Conservation (phyloP, 2,113 vertebrate species). For the Psilopsiagon aymara region DNA sequence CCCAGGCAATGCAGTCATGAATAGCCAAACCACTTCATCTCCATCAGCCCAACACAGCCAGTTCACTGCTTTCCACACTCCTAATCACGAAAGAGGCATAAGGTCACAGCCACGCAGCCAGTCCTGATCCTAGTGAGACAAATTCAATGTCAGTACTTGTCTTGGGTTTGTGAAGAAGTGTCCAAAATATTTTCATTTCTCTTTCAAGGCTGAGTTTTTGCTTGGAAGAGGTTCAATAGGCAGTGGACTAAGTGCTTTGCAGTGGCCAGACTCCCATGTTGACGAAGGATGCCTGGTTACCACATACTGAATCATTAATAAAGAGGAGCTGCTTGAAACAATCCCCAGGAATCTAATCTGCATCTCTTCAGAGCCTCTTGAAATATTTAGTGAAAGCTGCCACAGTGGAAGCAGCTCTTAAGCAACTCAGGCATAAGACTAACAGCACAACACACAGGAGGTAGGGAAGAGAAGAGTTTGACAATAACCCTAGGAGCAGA, state of each 20-base stretch:
- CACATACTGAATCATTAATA: slow-evolving; percentile 67
- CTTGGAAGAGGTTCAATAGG: slow-evolving; percentile 2
- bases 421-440: neutral
- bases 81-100: neutral
- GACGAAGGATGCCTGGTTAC: slow-evolving; percentile 54
- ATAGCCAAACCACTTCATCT: neutral
- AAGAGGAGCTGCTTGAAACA: slow-evolving; percentile 47
- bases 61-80: neutral
- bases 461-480: neutral
- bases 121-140: neutral
- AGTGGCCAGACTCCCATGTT: slow-evolving; percentile 28
- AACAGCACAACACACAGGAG: neutral
- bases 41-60: neutral
- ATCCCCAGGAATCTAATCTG: slow-evolving; percentile 61
- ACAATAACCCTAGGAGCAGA: neutral
- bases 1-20: neutral
- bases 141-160: neutral
- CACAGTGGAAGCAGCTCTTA: slow-evolving; percentile 1
- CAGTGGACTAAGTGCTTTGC: slow-evolving; percentile 12
- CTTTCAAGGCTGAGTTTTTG: neutral
- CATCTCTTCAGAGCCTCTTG: slow-evolving; percentile 66
- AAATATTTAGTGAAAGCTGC: slow-evolving; percentile 71
- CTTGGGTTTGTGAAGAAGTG: neutral
- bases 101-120: neutral
- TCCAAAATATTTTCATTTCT: slow-evolving; percentile 16